Conservation (phyloP, 2,113 vertebrate genomes). For the Petaurus breviceps region DNA sequence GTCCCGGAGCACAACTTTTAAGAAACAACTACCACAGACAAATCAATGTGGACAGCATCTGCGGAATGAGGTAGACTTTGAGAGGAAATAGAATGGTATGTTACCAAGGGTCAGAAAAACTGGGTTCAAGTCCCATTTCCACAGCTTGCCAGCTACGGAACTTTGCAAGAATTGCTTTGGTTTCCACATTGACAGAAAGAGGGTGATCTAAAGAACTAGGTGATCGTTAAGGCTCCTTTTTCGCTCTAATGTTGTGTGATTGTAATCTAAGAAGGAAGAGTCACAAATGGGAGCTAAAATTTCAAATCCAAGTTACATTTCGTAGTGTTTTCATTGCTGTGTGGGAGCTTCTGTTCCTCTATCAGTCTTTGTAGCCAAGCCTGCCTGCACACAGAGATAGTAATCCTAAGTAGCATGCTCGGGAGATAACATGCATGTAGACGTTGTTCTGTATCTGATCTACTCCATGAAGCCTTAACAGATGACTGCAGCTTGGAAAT, state of each 20-base stretch:
- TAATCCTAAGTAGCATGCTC: neutral
- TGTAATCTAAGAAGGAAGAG: neutral
- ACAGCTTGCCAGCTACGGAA: neutral
- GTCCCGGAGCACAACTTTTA: slow-evolving; percentile 73
- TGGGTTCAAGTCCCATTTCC: neutral
- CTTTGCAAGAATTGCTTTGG: neutral
- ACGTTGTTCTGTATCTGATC: neutral
- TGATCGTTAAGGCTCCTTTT: neutral
- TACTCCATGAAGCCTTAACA: neutral
- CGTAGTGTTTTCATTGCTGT: neutral
- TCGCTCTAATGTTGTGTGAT: neutral
- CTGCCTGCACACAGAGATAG: neutral
- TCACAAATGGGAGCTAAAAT: neutral
- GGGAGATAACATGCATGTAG: neutral
- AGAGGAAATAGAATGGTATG: neutral
- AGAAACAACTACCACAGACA: slow-evolving; percentile 22
- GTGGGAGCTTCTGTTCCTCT: neutral
- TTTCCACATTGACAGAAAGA: neutral
- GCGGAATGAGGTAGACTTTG: neutral
- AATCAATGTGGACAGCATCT: neutral
- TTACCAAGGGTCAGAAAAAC: slow-evolving; percentile 1
- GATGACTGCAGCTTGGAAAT: neutral
- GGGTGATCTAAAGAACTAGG: neutral
- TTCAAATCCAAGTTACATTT: neutral
- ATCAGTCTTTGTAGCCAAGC: neutral